Percentiles rank a stretch among this genome's conserved stretches.
Conservation (phyloP, 2,888 invertebrate genomes). For the Byasa hedistus region DNA sequence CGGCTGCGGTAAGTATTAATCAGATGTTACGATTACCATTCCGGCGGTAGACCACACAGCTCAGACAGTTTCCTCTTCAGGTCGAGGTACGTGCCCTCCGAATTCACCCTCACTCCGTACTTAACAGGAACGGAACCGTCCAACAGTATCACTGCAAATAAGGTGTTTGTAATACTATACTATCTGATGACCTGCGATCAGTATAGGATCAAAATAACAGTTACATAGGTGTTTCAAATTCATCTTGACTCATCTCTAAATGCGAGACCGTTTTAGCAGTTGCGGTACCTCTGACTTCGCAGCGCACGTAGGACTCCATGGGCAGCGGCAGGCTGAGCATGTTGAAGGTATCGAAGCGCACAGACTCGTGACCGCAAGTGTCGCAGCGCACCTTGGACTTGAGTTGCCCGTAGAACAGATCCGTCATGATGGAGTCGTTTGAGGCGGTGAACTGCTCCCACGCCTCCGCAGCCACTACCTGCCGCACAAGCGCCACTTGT, state of each 20-base stretch:
- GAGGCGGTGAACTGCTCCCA: slow-evolving; percentile 91
- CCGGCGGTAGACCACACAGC: slow-evolving; percentile 79
- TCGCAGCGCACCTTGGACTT: slow-evolving; percentile 92
- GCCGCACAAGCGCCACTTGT: slow-evolving; percentile 11
- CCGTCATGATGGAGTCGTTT: slow-evolving; percentile 93
- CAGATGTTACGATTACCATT: slow-evolving; percentile 52
- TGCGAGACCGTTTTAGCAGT: too few species aligned
- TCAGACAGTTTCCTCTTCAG: slow-evolving; percentile 85
- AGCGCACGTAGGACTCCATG: slow-evolving; percentile 90
- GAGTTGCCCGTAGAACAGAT: slow-evolving; percentile 94
- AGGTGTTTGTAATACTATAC: not conserved
- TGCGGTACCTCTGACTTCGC: slow-evolving; percentile 85
- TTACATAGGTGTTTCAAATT: too few species aligned
- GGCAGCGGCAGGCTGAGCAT: slow-evolving; percentile 93
- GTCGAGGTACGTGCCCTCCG: slow-evolving; percentile 89
- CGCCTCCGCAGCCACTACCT: slow-evolving; percentile 84
- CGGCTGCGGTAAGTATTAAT: too few species aligned
- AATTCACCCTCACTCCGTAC: slow-evolving; percentile 90
- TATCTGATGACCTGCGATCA: too few species aligned
- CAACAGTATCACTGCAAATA: slow-evolving; percentile 82
- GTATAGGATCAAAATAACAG: too few species aligned
- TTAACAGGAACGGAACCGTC: slow-evolving; percentile 91
- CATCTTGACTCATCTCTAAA: too few species aligned
- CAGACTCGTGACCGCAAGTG: slow-evolving; percentile 90
- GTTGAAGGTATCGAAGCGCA: slow-evolving; percentile 95